These are phyloP conservation scores for Heliconius melpomene DNA, from an alignment of 1,140 invertebrate genomes.

Conservation along the genomic window DNA sequence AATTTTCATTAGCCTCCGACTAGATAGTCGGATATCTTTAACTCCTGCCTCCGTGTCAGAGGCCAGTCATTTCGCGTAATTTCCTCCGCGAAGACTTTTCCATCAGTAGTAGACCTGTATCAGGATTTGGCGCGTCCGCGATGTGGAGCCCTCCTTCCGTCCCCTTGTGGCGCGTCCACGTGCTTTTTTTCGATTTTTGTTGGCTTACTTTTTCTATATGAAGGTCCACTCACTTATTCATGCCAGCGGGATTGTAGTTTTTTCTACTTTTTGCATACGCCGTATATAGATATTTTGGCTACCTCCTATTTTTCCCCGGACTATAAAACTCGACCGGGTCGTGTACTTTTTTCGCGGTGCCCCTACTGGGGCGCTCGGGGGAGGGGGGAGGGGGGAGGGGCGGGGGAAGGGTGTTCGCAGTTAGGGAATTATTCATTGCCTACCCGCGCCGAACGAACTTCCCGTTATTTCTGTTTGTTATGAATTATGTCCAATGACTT, in stretches of 20 bases:
- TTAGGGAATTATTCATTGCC: constrained; percentile 80
- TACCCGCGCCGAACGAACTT: constrained; percentile 76
- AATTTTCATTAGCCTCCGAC: not conserved
- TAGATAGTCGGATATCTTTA: not conserved
- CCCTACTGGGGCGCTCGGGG: constrained; percentile 58
- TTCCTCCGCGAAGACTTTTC: constrained; percentile 36
- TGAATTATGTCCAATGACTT: constrained; percentile 80
- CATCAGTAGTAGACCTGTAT: constrained; percentile 46
- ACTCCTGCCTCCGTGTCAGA: not conserved
- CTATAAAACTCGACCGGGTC: constrained; percentile 76
- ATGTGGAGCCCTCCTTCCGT: constrained; percentile 50
- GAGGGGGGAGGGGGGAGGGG: constrained; percentile 26
- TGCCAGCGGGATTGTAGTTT: constrained; percentile 78
- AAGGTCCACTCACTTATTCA: constrained; percentile 79
- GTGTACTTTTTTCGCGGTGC: constrained; percentile 77
- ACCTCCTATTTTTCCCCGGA: constrained; percentile 78
- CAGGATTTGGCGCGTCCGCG: constrained; percentile 44
- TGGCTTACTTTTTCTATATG: constrained; percentile 76
- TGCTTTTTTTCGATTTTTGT: constrained; percentile 68
- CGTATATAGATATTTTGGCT: constrained; percentile 79
- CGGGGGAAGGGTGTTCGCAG: constrained; percentile 71
- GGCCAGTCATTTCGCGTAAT: not conserved
- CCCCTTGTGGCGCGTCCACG: constrained; percentile 57
- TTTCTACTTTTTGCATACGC: constrained; percentile 74
- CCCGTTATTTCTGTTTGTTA: constrained; percentile 80